These are phyloP conservation scores for Cephus runcator DNA, from an alignment of 2,888 invertebrate species.

Conservation along the genomic window DNA sequence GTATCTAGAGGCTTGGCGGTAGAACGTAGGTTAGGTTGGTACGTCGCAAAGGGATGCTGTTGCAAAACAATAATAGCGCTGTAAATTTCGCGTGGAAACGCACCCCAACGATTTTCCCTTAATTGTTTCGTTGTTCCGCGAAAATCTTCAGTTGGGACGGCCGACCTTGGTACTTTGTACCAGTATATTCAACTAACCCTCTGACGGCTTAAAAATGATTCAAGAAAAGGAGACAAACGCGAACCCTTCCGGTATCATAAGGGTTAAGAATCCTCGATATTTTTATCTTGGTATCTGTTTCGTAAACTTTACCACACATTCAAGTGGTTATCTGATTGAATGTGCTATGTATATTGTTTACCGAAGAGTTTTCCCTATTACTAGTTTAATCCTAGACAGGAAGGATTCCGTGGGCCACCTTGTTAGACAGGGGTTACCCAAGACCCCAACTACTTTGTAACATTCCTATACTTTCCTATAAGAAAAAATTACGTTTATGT, in stretches of 20 bases:
- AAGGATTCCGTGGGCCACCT: too few species aligned
- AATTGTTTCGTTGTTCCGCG: conserved; percentile 21
- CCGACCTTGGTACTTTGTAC: background rate
- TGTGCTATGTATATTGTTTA: too few species aligned
- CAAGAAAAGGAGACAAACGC: background rate
- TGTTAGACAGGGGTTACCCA: too few species aligned
- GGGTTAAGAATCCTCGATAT: background rate
- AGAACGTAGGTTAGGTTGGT: conserved; percentile 5
- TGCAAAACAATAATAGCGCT: conserved; percentile 18
- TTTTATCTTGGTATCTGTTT: background rate
- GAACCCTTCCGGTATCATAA: background rate
- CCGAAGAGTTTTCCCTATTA: too few species aligned
- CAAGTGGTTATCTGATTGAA: too few species aligned
- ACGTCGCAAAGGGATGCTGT: conserved; percentile 10
- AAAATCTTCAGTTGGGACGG: background rate
- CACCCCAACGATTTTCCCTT: conserved; percentile 18
- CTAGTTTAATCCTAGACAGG: too few species aligned
- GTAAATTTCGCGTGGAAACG: conserved; percentile 14
- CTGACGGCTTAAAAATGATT: background rate
- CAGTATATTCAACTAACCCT: background rate
- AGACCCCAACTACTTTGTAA: too few species aligned
- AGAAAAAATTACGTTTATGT: too few species aligned
- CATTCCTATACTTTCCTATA: too few species aligned
- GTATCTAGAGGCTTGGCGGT: background rate
- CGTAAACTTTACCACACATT: too few species aligned